Evolutionary conservation across 2,797 vertebrate genomes (phyloP), one percentile per base, ranked within the genome.

Genomic region (Betta splendens): DNA sequence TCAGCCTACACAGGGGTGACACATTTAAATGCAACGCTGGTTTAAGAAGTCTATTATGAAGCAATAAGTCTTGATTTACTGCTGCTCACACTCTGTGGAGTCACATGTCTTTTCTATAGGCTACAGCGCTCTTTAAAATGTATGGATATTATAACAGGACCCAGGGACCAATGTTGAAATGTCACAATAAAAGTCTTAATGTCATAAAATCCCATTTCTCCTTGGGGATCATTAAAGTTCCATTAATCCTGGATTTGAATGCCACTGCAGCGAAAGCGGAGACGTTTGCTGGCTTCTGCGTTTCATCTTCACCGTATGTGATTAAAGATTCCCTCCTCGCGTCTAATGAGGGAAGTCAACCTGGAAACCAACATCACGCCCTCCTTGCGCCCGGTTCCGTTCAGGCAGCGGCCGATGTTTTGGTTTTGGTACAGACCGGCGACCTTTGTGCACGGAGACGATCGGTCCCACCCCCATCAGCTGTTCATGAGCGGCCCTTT

Each of bases 151-250:
- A 39, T 38, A 67, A 8, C 1, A 7, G 18, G 16, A 22, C 7
- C 32, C 5, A 21, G 59, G 20, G 47, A 79, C 60, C 46, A 46
- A 17, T 44, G 51, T 23, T 26, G 51, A 29, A 79, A 84, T 75
- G 71, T 78, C 69, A 84, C 50, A 61, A 50, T 64, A 57, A 78
- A 77, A 77, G 36, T 18, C 38, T 63, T 71, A 77, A 85, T 79
- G 60, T 80, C 68, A 52, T 43, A 66, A 68, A 62, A 69, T 72
- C 43, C 16, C 5, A 33, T 77, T 63, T 56, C 42, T 70, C 57
- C 47, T 2, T 6, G 20, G 33, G 53, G 66, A 80, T 81, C 65
- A 76, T 81, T 77, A 75, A 75, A 81, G 43, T 12, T 37, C 58
- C 53, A 71, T 85, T 64, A 67, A 69, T 80, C 53, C 63, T 40